Evolutionary conservation across 2,113 vertebrate genomes (phyloP).

Genomic region (Zosterops hypoxanthus): DNA sequence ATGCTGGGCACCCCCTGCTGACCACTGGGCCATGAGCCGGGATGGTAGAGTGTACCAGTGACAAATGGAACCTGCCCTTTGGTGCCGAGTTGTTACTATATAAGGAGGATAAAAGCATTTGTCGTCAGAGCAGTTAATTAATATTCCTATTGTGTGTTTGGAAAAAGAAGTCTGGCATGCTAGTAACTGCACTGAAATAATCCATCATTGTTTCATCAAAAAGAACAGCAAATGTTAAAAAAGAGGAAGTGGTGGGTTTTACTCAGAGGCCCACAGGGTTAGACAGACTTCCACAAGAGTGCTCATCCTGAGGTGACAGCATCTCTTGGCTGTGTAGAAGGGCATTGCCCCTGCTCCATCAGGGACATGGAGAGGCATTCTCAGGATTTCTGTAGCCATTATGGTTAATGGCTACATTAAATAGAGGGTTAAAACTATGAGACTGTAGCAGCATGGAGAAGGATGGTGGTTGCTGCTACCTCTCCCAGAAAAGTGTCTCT

Average conservation of each 20-base stretch:
- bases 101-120: background rate
- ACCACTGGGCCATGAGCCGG: fast-evolving
- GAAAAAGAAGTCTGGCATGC: background rate
- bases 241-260: background rate
- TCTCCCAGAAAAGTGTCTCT: background rate
- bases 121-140: background rate
- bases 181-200: background rate
- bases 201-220: conserved; percentile 10
- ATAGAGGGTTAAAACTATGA: background rate
- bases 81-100: conserved; percentile 37
- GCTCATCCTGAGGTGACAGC: fast-evolving
- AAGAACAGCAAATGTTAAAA: background rate
- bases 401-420: background rate
- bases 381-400: background rate
- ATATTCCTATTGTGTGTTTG: conserved; percentile 46
- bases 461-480: background rate
- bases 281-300: background rate
- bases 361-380: background rate
- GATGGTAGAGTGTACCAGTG: background rate
- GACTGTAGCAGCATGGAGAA: background rate
- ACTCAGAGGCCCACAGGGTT: background rate
- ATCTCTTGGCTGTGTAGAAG: background rate
- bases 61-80: background rate
- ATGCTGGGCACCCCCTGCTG: background rate
- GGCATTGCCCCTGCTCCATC: fast-evolving